These are phyloP conservation scores for Melinaea menophilus DNA, from an alignment of 2,888 invertebrate species.

Conservation along the genomic window DNA sequence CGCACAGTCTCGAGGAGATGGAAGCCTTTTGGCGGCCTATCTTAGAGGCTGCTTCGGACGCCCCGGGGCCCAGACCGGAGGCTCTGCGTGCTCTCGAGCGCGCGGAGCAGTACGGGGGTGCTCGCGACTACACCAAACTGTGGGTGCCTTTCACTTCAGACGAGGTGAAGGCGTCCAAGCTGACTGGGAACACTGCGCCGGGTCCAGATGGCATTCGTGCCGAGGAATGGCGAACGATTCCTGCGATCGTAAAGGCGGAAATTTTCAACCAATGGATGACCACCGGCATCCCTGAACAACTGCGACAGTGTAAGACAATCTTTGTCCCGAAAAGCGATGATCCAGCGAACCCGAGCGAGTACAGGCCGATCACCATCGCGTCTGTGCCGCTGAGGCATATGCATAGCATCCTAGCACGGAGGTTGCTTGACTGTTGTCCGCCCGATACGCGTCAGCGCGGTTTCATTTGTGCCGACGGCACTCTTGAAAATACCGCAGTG, in stretches of 20 bases:
- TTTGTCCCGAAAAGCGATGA: slow-evolving; percentile 34
- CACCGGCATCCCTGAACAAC: slow-evolving; percentile 22
- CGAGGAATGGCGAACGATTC: slow-evolving; percentile 29
- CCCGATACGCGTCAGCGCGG: too few species aligned
- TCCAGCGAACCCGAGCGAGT: slow-evolving; percentile 36
- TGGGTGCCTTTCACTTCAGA: slow-evolving; percentile 27
- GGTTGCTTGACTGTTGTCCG: slow-evolving; percentile 27
- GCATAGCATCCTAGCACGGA: slow-evolving; percentile 23
- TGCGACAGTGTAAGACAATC: slow-evolving; percentile 30
- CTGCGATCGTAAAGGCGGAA: slow-evolving; percentile 20
- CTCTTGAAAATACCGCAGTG: slow-evolving; percentile 44
- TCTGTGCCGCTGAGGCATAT: slow-evolving; percentile 39
- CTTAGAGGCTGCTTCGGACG: slow-evolving; percentile 8
- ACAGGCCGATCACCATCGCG: slow-evolving; percentile 37
- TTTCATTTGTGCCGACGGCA: slow-evolving; percentile 38
- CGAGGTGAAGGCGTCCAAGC: slow-evolving; percentile 24
- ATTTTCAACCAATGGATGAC: slow-evolving; percentile 28
- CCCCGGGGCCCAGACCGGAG: slow-evolving; percentile 14
- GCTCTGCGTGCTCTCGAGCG: slow-evolving; percentile 9
- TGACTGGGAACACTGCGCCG: slow-evolving; percentile 28
- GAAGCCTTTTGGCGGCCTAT: slow-evolving; percentile 14
- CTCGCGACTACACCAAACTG: slow-evolving; percentile 12
- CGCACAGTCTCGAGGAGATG: slow-evolving; percentile 27
- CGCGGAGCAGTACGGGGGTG: slow-evolving; percentile 7
- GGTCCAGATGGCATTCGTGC: slow-evolving; percentile 35